Percentiles rank a stretch among this genome's conserved stretches.
These are phyloP conservation scores for Bubo scandiacus DNA, from an alignment of 2,113 vertebrate species.

Conservation along the genomic window DNA sequence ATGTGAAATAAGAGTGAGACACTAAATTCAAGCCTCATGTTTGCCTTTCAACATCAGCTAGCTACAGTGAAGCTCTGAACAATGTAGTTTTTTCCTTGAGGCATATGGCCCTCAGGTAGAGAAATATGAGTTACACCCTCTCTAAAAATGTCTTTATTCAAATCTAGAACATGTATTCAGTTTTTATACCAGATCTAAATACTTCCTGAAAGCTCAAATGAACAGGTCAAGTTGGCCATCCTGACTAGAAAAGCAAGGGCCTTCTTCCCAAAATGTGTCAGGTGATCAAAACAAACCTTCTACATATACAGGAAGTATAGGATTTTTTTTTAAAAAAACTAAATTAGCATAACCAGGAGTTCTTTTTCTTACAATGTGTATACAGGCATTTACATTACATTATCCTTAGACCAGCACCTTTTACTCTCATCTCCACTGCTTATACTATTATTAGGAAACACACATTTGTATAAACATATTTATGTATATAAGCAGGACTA, in stretches of 20 bases:
- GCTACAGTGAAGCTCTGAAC: not conserved
- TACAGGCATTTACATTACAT: not conserved
- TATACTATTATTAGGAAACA: not conserved
- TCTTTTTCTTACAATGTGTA: not conserved
- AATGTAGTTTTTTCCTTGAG: not conserved
- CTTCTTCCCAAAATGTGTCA: not conserved
- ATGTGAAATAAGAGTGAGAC: not conserved
- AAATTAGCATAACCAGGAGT: not conserved
- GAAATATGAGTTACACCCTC: not conserved
- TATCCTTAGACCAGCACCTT: not conserved
- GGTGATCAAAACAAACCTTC: not conserved
- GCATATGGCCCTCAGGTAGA: not conserved
- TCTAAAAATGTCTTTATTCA: not conserved
- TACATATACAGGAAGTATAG: fast-evolving
- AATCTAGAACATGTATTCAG: not conserved
- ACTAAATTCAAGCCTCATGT: not conserved
- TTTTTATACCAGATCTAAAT: not conserved
- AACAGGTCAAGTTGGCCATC: not conserved
- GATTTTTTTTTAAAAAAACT: not conserved
- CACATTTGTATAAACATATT: not conserved
- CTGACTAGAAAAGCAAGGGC: not conserved
- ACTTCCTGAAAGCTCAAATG: not conserved
- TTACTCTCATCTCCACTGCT: not conserved
- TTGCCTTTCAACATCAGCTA: not conserved
- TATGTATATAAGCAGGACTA: not conserved